phyloP scores from a whole-genome alignment of 2,797 vertebrate species.

The Peromyscus aztecus region DNA sequence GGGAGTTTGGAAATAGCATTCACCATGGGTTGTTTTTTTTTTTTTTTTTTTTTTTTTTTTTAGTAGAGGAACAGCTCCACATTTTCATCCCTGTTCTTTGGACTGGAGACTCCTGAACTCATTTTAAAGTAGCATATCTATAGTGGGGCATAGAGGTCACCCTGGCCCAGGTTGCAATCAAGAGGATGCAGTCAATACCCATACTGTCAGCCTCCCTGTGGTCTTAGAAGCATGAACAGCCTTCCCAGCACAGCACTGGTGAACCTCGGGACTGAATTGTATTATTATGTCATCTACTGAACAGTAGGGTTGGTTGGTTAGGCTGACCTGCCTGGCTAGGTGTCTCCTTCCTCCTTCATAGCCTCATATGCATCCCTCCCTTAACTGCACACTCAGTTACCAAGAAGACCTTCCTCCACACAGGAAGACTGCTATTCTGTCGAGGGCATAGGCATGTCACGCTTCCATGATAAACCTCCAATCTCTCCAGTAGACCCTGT shows the following conservation, averaged over 20 bases:
- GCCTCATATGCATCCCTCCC: background rate
- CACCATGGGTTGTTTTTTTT: background rate
- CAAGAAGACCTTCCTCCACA: background rate
- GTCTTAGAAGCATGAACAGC: background rate
- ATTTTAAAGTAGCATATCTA: background rate
- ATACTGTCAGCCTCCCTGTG: background rate
- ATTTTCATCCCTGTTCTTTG: constrained; percentile 51
- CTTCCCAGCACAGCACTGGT: background rate
- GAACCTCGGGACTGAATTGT: background rate
- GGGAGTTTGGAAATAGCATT: background rate
- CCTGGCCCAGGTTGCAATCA: background rate
- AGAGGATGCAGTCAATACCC: background rate
- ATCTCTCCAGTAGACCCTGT: background rate
- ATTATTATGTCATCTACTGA: background rate
- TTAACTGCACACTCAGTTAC: background rate
- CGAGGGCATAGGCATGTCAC: background rate
- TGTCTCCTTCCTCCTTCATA: background rate
- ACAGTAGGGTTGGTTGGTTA: background rate
- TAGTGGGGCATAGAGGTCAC: background rate
- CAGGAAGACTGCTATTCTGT: background rate
- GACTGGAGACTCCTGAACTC: background rate
- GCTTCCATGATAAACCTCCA: background rate
- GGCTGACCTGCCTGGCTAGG: background rate
- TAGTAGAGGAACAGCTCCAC: background rate
- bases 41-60: background rate